These are phyloP conservation scores for Protodeltote pygarga DNA, from an alignment of 2,888 invertebrate species.

Conservation along the genomic window DNA sequence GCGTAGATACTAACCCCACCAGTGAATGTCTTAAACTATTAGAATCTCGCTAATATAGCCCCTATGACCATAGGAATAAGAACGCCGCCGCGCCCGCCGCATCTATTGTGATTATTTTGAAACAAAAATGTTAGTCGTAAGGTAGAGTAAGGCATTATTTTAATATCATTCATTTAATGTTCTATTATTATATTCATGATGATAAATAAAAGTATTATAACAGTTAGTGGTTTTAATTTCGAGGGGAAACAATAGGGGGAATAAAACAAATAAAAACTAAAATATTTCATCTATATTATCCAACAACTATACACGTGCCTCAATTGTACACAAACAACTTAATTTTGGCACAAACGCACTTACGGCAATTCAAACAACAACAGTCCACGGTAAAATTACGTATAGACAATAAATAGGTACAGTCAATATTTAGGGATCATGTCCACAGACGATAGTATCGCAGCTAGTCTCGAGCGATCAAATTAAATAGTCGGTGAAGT, in stretches of 20 bases:
- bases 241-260: not conserved
- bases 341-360: slow-evolving; percentile 47
- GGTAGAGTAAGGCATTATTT: slow-evolving; percentile 73
- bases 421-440: slow-evolving; percentile 8
- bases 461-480: too few species aligned
- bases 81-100: slow-evolving; percentile 68
- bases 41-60: slow-evolving; percentile 46
- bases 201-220: slow-evolving; percentile 68
- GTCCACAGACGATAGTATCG: too few species aligned
- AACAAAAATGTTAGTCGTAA: slow-evolving; percentile 69
- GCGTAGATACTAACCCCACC: slow-evolving; percentile 41
- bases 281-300: slow-evolving; percentile 44
- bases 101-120: slow-evolving; percentile 75
- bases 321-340: slow-evolving; percentile 16
- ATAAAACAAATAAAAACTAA: slow-evolving; percentile 34
- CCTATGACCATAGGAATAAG: slow-evolving; percentile 13
- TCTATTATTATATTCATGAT: slow-evolving; percentile 68
- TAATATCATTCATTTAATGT: slow-evolving; percentile 75
- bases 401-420: slow-evolving; percentile 19
- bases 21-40: slow-evolving; percentile 38
- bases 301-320: slow-evolving; percentile 36
- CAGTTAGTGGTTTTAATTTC: slow-evolving; percentile 3
- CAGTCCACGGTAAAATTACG: slow-evolving; percentile 35
- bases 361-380: slow-evolving; percentile 37
- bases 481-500: too few species aligned